Conservation (phyloP, 2,888 invertebrate species). For the Leucania comma region DNA sequence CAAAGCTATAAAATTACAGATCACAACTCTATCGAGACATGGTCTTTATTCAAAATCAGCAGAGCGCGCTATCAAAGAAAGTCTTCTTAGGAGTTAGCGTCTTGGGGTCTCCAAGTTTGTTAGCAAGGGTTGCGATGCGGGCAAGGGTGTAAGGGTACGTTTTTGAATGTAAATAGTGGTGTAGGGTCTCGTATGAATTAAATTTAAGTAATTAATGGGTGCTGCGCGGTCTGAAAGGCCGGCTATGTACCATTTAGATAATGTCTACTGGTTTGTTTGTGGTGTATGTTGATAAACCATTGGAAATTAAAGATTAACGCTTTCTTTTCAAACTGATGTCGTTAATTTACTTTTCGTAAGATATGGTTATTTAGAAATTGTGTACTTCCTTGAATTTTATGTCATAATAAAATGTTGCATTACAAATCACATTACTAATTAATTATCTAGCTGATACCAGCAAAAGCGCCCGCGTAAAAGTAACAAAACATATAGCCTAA, state of each 20-base stretch:
- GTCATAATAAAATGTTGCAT: neutral
- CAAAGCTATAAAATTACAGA: conserved; percentile 91
- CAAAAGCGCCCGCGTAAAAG: too few species aligned
- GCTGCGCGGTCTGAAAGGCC: conserved; percentile 67
- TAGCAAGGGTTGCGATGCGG: conserved; percentile 89
- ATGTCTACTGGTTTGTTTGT: conserved; percentile 73
- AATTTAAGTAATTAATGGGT: conserved; percentile 90
- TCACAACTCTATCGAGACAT: conserved; percentile 89
- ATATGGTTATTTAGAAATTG: neutral
- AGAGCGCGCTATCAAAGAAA: conserved; percentile 91
- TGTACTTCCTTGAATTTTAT: neutral
- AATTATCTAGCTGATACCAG: too few species aligned
- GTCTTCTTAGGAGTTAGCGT: conserved; percentile 89
- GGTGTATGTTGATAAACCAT: conserved; percentile 12
- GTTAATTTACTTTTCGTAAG: neutral
- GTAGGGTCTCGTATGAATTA: conserved; percentile 88
- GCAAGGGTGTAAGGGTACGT: conserved; percentile 82
- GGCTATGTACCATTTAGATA: conserved; percentile 75
- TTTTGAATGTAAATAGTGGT: conserved; percentile 90
- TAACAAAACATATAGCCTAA: neutral
- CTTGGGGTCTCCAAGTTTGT: conserved; percentile 89
- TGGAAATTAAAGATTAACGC: conserved; percentile 18
- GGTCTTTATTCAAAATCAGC: conserved; percentile 88
- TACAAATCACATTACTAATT: neutral
- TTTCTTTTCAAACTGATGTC: neutral